A percentile compares a stretch with the other conserved stretches of the same genome.
Conservation (phyloP, 2,888 invertebrate genomes). For the Hypolimnas misippus region DNA sequence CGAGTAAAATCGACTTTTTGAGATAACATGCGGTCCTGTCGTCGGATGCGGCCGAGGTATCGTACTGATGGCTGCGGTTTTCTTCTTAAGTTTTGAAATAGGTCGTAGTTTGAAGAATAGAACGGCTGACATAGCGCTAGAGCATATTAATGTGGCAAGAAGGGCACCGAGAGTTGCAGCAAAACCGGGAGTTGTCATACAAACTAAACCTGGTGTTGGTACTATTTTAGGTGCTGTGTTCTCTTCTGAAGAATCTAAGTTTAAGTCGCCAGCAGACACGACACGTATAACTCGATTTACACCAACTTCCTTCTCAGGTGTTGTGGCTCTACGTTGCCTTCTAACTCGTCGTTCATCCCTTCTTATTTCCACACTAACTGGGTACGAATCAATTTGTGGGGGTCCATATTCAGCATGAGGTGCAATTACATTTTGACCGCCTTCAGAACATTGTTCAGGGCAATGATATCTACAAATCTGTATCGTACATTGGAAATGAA, state of each 20-base stretch:
- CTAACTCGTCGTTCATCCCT: constrained; percentile 89
- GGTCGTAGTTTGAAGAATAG: constrained; percentile 92
- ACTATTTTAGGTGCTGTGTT: constrained; percentile 80
- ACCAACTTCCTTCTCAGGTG: constrained; percentile 92
- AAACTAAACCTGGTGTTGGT: constrained; percentile 90
- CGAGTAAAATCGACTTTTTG: constrained; percentile 88
- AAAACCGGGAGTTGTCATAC: constrained; percentile 97
- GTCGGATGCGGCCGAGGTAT: constrained; percentile 76
- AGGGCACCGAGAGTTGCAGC: constrained; percentile 93
- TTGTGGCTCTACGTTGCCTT: constrained; percentile 85
- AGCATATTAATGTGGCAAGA: constrained; percentile 91
- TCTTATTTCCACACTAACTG: constrained; percentile 86
- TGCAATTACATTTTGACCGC: constrained; percentile 76
- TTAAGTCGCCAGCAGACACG: constrained; percentile 94
- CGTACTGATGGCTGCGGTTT: constrained; percentile 79
- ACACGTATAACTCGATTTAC: constrained; percentile 95
- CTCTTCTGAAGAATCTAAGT: constrained; percentile 91
- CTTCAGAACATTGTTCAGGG: constrained; percentile 94
- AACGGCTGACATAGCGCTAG: constrained; percentile 93
- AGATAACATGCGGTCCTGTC: constrained; percentile 72
- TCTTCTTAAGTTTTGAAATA: constrained; percentile 83
- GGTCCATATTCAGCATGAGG: constrained; percentile 89
- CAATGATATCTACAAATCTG: constrained; percentile 97
- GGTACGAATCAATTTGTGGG: constrained; percentile 83
- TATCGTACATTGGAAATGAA: constrained; percentile 97